These are phyloP conservation scores for Varanus salvator DNA, from an alignment of 2,113 vertebrate species.

Conservation along the genomic window DNA sequence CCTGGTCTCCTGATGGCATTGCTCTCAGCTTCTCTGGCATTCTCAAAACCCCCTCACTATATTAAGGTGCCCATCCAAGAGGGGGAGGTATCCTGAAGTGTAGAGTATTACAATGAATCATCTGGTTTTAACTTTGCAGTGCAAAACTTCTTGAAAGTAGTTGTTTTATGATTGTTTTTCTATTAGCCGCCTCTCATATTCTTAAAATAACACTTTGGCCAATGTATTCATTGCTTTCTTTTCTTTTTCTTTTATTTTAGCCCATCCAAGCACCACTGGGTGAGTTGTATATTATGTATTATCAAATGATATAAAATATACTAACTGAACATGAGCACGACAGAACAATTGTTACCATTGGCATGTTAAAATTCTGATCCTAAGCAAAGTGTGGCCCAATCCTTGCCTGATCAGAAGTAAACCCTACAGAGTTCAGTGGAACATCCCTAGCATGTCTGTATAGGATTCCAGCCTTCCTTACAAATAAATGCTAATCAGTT, in stretches of 20 bases:
- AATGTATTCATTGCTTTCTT: conserved; percentile 64
- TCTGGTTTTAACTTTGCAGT: neutral
- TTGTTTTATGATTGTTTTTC: neutral
- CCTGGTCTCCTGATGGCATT: too few relatives aligned
- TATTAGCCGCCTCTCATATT: neutral
- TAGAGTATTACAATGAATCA: neutral
- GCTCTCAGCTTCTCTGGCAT: too few relatives aligned
- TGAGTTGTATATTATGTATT: conserved; percentile 75
- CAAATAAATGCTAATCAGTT: neutral
- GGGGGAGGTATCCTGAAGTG: too few relatives aligned
- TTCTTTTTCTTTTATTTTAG: conserved; percentile 65
- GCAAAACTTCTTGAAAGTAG: neutral
- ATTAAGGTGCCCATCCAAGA: too few relatives aligned
- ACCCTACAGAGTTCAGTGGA: neutral
- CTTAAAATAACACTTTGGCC: neutral
- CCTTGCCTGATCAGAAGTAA: neutral
- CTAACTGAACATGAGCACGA: conserved; percentile 52
- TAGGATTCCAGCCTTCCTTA: neutral
- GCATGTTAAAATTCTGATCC: neutral
- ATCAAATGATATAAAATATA: conserved; percentile 52
- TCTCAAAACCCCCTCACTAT: too few relatives aligned
- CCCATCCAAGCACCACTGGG: conserved; percentile 72
- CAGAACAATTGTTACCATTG: conserved; percentile 63
- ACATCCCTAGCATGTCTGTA: too few relatives aligned
- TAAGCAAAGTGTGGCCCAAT: neutral